These are phyloP conservation scores for Cuniculus paca DNA, from an alignment of 2,797 vertebrate species.

Conservation along the genomic window DNA sequence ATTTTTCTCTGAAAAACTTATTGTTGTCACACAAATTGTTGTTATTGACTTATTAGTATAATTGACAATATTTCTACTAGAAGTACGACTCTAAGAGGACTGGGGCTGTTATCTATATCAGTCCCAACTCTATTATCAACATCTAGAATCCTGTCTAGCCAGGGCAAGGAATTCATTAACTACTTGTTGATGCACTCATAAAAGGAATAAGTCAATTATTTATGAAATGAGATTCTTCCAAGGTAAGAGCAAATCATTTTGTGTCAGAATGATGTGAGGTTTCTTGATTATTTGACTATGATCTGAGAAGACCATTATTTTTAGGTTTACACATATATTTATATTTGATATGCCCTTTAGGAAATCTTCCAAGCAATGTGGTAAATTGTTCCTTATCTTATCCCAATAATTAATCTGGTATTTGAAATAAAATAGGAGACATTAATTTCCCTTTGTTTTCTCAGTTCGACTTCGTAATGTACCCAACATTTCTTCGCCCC, in stretches of 20 bases:
- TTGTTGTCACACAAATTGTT: neutral
- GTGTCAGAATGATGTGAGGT: neutral
- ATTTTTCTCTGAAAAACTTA: slow-evolving; percentile 9
- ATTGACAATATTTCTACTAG: neutral
- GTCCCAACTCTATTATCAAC: neutral
- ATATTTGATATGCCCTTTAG: neutral
- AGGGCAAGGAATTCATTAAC: neutral
- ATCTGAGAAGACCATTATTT: slow-evolving; percentile 19
- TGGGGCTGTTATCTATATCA: neutral
- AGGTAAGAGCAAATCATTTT: slow-evolving; percentile 28
- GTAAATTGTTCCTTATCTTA: slow-evolving; percentile 26
- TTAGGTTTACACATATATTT: neutral
- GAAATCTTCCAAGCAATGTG: slow-evolving; percentile 22
- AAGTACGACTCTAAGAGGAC: neutral
- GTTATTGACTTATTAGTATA: neutral
- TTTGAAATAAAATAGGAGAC: slow-evolving; percentile 46
- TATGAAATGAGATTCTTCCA: neutral
- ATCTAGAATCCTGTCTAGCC: neutral
- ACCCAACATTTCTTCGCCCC: neutral
- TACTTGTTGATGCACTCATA: neutral
- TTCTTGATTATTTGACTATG: slow-evolving; percentile 35
- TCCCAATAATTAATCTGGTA: slow-evolving; percentile 37
- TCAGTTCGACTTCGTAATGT: slow-evolving; percentile 23
- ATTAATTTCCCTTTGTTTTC: slow-evolving; percentile 33
- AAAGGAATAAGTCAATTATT: slow-evolving; percentile 3